A percentile compares a stretch with the other conserved stretches of the same genome.
Conservation (phyloP, 2,113 vertebrate species). For the Tenebrosternarchus preto region DNA sequence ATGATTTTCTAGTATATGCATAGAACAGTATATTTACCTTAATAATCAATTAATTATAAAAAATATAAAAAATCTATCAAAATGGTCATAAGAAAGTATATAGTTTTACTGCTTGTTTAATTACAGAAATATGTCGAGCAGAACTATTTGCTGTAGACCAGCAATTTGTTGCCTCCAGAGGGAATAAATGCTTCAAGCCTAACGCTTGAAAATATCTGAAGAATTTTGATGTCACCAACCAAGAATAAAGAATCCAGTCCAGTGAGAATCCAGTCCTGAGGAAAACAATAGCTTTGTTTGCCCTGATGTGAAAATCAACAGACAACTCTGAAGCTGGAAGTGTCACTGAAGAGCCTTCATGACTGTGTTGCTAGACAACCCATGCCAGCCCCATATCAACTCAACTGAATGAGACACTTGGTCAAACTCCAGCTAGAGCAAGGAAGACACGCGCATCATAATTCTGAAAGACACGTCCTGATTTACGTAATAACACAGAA, state of each 20-base stretch:
- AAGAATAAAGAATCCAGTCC: background rate
- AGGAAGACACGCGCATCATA: background rate
- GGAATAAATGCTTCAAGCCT: background rate
- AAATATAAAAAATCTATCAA: too few species aligned
- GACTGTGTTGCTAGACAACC: too few species aligned
- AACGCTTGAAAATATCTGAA: background rate
- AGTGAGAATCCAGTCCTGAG: background rate
- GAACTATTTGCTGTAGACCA: background rate
- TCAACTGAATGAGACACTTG: constrained; percentile 1
- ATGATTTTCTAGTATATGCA: too few species aligned
- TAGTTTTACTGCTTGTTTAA: too few species aligned
- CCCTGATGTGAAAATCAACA: constrained; percentile 22
- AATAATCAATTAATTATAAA: too few species aligned
- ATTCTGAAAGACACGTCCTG: too few species aligned
- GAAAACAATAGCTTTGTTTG: constrained; percentile 36
- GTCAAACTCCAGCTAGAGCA: background rate
- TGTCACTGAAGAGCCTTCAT: too few species aligned
- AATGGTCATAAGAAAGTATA: too few species aligned
- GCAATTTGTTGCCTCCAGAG: background rate
- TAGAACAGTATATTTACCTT: too few species aligned
- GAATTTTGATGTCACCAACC: background rate
- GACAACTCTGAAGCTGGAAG: background rate
- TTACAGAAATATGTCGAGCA: background rate
- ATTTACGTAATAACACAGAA: too few species aligned
- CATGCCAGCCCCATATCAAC: constrained; percentile 1